These are phyloP conservation scores for Limnephilus marmoratus DNA, from an alignment of 2,888 invertebrate species.

Conservation along the genomic window DNA sequence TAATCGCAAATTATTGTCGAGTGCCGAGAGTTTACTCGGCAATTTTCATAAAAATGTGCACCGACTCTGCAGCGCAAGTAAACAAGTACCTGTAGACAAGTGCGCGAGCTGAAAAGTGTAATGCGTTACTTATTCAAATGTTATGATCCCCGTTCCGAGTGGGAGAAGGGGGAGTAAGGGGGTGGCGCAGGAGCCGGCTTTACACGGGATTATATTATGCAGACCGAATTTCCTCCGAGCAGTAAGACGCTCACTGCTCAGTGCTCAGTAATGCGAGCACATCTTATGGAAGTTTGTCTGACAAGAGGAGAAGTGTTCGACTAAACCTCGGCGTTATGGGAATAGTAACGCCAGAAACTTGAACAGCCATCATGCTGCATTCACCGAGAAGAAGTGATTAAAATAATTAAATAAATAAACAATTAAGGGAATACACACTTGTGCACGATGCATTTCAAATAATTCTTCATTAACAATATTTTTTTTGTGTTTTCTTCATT, in stretches of 20 bases:
- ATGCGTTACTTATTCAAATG: slow-evolving; percentile 27
- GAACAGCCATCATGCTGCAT: background rate
- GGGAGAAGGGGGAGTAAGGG: background rate
- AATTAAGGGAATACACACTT: background rate
- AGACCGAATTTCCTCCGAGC: background rate
- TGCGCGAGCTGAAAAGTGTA: background rate
- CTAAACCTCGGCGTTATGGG: background rate
- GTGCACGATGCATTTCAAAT: background rate
- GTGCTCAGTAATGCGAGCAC: background rate
- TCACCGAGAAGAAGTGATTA: background rate
- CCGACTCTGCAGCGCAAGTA: background rate
- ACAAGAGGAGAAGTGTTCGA: background rate
- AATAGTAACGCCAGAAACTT: background rate
- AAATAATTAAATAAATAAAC: background rate
- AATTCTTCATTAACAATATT: too few species aligned
- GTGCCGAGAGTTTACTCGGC: slow-evolving; percentile 14
- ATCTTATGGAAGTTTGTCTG: background rate
- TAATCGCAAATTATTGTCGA: slow-evolving; percentile 15
- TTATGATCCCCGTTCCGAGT: background rate
- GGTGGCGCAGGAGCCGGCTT: background rate
- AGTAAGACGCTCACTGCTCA: background rate
- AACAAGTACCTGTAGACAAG: background rate
- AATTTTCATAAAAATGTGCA: slow-evolving; percentile 11
- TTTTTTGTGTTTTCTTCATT: too few species aligned
- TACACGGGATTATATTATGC: background rate